Evolutionary conservation across 2,113 vertebrate genomes (phyloP).

Genomic region (Misgurnus anguillicaudatus): DNA sequence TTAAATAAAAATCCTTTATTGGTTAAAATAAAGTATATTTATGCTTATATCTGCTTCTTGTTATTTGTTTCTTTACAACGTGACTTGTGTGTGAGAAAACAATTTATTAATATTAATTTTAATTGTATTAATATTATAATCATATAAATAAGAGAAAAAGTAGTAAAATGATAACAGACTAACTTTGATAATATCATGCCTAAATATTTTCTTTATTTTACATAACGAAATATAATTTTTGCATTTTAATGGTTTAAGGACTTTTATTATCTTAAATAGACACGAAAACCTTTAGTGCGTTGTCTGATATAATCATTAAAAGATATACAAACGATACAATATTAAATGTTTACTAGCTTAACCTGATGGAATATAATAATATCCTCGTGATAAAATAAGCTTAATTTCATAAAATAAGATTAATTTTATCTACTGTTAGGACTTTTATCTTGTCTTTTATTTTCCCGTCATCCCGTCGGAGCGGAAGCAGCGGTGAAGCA

Average conservation of each 20-base stretch:
- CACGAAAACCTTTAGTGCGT: not conserved
- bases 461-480: constrained; percentile 41
- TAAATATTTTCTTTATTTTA: no score
- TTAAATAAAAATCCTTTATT: constrained; percentile 51
- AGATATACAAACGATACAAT: not conserved
- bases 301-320: not conserved
- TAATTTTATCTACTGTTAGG: not conserved
- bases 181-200: no score
- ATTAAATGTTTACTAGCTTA: no score
- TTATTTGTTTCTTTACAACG: not conserved
- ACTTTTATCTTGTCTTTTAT: constrained; percentile 42
- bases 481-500: constrained; percentile 39
- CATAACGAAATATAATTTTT: no score
- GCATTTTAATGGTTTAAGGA: not conserved
- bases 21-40: constrained; percentile 69
- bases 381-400: no score
- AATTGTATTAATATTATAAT: no score
- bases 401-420: not conserved
- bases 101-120: no score
- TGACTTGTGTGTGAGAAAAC: no score
- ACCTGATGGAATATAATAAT: no score
- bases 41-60: constrained; percentile 37
- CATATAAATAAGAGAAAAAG: no score
- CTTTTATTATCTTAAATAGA: not conserved
- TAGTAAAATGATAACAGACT: no score